Evolutionary conservation across 2,113 vertebrate genomes (phyloP).

Genomic region (Pyxicephalus adspersus): DNA sequence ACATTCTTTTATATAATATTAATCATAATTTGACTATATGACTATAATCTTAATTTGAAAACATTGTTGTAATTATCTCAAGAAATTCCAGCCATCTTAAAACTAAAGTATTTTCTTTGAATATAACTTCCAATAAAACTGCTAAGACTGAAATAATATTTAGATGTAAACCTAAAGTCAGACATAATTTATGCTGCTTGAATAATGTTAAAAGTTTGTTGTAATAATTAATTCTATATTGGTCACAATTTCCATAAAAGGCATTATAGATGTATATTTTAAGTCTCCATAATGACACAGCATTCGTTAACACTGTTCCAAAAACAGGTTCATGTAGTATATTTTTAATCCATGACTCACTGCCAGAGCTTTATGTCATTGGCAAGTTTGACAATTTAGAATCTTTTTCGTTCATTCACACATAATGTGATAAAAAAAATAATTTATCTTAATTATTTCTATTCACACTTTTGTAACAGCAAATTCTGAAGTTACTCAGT

Average conservation of each 20-base stretch:
- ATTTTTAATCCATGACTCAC: conserved; percentile 53
- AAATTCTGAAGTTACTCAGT: neutral
- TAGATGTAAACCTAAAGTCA: neutral
- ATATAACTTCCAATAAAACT: too few species aligned
- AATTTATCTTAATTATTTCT: conserved; percentile 23
- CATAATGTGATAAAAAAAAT: conserved; percentile 31
- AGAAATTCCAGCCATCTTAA: too few species aligned
- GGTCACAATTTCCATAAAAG: neutral
- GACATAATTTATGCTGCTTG: neutral
- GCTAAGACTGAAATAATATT: neutral
- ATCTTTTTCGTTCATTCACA: conserved; percentile 55
- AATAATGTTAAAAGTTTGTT: neutral
- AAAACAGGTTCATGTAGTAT: conserved; percentile 31
- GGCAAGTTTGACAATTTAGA: conserved; percentile 58
- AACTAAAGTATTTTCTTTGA: too few species aligned
- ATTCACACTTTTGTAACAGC: conserved; percentile 46
- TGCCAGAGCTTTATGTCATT: conserved; percentile 52
- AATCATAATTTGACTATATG: too few species aligned
- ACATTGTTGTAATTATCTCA: too few species aligned
- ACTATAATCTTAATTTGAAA: too few species aligned
- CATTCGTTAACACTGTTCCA: conserved; percentile 43
- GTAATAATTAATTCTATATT: neutral
- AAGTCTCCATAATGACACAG: conserved; percentile 36
- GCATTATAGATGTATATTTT: conserved; percentile 10
- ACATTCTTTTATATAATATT: too few species aligned